These are phyloP conservation scores for Parnassius mnemosyne DNA, from an alignment of 2,888 invertebrate species.

Conservation along the genomic window DNA sequence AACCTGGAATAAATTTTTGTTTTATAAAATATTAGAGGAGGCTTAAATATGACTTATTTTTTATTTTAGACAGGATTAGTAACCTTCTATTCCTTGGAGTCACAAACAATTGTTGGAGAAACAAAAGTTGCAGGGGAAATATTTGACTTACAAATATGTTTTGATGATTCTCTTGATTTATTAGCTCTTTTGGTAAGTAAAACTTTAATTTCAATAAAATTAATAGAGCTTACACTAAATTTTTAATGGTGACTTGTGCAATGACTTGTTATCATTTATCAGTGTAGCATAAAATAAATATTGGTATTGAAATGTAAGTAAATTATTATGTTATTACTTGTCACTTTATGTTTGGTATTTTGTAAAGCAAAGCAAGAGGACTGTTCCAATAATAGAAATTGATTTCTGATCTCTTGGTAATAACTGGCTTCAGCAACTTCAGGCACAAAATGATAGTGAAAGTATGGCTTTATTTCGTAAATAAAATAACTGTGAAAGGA, in stretches of 20 bases:
- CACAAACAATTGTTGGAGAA: constrained; percentile 83
- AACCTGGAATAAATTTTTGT: no score
- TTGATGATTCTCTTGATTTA: constrained; percentile 85
- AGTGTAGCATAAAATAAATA: no score
- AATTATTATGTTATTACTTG: no score
- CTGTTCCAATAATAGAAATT: constrained; percentile 90
- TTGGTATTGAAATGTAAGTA: no score
- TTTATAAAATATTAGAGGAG: no score
- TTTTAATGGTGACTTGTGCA: no score
- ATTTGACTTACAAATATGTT: constrained; percentile 83
- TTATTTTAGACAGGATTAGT: constrained; percentile 78
- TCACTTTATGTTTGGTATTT: constrained; percentile 4
- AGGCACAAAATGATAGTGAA: constrained; percentile 65
- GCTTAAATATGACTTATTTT: background rate
- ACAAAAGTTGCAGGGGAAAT: constrained; percentile 84
- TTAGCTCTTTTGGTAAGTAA: constrained; percentile 66
- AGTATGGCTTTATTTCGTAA: constrained; percentile 72
- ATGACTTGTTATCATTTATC: no score
- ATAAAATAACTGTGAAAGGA: constrained; percentile 74
- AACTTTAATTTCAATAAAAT: background rate
- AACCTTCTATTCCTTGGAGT: constrained; percentile 85
- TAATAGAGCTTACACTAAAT: background rate
- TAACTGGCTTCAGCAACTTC: constrained; percentile 81
- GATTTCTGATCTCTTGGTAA: constrained; percentile 86
- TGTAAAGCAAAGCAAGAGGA: constrained; percentile 86